Evolutionary conservation across 2,797 vertebrate genomes (phyloP).

Genomic region (Labroides dimidiatus): DNA sequence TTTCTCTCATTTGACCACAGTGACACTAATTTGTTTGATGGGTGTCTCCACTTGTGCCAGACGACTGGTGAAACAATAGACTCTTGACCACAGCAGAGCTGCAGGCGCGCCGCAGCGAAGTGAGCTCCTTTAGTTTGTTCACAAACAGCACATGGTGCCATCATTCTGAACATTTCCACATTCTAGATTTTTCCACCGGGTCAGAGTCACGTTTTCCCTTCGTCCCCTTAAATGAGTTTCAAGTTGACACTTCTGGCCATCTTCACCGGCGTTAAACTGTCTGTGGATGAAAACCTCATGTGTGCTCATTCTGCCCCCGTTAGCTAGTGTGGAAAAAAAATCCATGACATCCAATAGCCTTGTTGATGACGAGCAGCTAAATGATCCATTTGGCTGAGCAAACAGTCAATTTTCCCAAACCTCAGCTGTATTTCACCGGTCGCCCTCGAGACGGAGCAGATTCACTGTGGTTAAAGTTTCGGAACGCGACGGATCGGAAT

Average conservation of each 20-base stretch:
- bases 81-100: conserved; percentile 29
- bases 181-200: background rate
- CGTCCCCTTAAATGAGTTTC: background rate
- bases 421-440: conserved; percentile 51
- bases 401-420: conserved; percentile 64
- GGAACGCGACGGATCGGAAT: conserved; percentile 68
- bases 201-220: background rate
- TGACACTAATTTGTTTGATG: conserved; percentile 46
- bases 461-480: conserved; percentile 55
- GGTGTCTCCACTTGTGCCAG: conserved; percentile 24
- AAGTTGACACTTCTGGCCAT: background rate
- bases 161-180: background rate
- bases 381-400: conserved; percentile 57
- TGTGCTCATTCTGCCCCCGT: conserved; percentile 9
- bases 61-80: conserved; percentile 33
- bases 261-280: background rate
- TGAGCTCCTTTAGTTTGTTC: conserved; percentile 18
- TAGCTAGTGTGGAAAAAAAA: conserved; percentile 59
- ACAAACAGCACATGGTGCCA: background rate
- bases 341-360: conserved; percentile 41
- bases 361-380: conserved; percentile 42
- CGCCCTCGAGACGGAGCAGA: conserved; percentile 46
- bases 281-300: conserved; percentile 25
- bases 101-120: conserved; percentile 20
- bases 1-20: conserved; percentile 42